A percentile compares a stretch with the other conserved stretches of the same genome.
Conservation (phyloP, 2,888 invertebrate species). For the Sisyra terminalis region DNA sequence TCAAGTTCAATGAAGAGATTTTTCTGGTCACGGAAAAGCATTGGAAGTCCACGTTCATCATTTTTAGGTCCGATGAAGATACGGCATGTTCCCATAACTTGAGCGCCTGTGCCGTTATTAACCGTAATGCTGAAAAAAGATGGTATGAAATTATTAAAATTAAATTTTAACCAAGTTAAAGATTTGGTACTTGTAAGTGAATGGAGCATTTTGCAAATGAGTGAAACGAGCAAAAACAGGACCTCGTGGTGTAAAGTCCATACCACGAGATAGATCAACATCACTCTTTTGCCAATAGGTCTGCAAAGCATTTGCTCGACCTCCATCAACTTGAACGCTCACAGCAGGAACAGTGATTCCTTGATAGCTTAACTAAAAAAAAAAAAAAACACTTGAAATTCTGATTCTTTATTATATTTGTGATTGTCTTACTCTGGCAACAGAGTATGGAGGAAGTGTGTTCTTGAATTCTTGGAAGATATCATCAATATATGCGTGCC, state of each 20-base stretch:
- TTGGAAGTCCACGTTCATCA: slow-evolving; percentile 46
- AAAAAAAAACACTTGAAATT: neutral
- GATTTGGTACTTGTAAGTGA: slow-evolving; percentile 41
- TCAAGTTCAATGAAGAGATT: slow-evolving; percentile 54
- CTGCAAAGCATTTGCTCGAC: slow-evolving; percentile 33
- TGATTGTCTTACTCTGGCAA: slow-evolving; percentile 22
- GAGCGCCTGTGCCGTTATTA: slow-evolving; percentile 33
- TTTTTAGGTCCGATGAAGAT: slow-evolving; percentile 49
- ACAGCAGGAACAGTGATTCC: slow-evolving; percentile 43
- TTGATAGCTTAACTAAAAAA: slow-evolving; percentile 32
- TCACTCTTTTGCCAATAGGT: slow-evolving; percentile 72
- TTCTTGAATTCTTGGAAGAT: slow-evolving; percentile 60
- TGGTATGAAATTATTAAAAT: neutral
- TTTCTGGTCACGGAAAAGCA: slow-evolving; percentile 45
- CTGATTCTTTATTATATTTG: neutral
- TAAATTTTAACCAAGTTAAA: neutral
- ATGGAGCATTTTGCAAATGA: slow-evolving; percentile 61
- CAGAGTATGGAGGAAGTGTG: slow-evolving; percentile 46
- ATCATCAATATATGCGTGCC: slow-evolving; percentile 67
- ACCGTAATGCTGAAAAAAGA: slow-evolving; percentile 30
- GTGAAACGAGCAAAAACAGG: slow-evolving; percentile 54
- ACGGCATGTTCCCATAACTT: slow-evolving; percentile 43
- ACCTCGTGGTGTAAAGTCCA: slow-evolving; percentile 68
- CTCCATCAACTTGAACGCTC: slow-evolving; percentile 31
- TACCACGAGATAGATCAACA: slow-evolving; percentile 58